Percentiles rank a stretch among this genome's conserved stretches.
These are phyloP conservation scores for Meganola albula DNA, from an alignment of 2,888 invertebrate genomes.

Conservation along the genomic window DNA sequence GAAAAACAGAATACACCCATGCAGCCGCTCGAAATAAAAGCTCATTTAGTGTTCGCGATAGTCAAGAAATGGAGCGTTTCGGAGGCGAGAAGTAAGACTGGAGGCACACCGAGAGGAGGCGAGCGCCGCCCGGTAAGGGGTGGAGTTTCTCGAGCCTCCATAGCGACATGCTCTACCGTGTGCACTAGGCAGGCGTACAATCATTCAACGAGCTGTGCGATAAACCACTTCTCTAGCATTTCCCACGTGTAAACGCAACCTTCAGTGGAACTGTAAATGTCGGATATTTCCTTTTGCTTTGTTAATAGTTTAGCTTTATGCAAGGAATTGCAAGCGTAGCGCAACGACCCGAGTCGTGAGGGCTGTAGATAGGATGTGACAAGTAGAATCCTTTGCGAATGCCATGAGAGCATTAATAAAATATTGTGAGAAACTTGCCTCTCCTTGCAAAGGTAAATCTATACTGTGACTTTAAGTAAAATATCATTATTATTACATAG, in stretches of 20 bases:
- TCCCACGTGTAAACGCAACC: constrained; percentile 53
- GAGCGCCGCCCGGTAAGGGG: constrained; percentile 38
- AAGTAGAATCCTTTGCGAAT: constrained; percentile 19
- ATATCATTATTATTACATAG: constrained; percentile 23
- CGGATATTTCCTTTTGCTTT: constrained; percentile 72
- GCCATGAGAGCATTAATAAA: constrained; percentile 9
- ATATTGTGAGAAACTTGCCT: constrained; percentile 50
- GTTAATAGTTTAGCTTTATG: constrained; percentile 61
- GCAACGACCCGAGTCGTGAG: constrained; percentile 32
- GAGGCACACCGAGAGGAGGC: constrained; percentile 38
- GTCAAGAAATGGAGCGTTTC: constrained; percentile 45
- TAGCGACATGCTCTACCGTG: constrained; percentile 57
- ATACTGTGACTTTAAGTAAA: constrained; percentile 19
- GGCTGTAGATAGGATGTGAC: constrained; percentile 14
- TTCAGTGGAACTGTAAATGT: constrained; percentile 42
- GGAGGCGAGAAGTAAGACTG: constrained; percentile 49
- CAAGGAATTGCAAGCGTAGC: constrained; percentile 71
- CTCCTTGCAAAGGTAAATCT: constrained; percentile 57
- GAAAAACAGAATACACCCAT: constrained; percentile 73
- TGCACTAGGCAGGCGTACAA: constrained; percentile 73
- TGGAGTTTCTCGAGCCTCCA: constrained; percentile 37
- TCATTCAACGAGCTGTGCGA: constrained; percentile 74
- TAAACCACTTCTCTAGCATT: constrained; percentile 61
- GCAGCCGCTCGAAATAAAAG: constrained; percentile 62
- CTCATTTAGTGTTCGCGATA: constrained; percentile 48